Percentiles rank a stretch among this genome's conserved stretches.
phyloP scores from a whole-genome alignment of 2,113 vertebrate species.

The Syngnathus typhle region DNA sequence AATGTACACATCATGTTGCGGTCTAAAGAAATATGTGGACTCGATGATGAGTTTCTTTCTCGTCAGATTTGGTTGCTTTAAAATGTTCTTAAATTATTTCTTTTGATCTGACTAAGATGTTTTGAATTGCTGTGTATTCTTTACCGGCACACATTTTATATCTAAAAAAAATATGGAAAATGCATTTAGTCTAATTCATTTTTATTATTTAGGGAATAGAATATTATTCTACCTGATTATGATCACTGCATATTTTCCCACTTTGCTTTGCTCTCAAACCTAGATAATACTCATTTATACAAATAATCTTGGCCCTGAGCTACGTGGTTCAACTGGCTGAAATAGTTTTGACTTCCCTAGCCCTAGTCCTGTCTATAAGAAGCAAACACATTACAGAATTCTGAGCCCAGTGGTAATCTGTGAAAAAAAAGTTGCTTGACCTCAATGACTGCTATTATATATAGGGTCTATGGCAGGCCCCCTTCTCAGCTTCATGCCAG shows the following conservation, averaged over 20 bases:
- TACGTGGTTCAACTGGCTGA: conserved; percentile 36
- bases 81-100: neutral
- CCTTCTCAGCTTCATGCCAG: conserved; percentile 54
- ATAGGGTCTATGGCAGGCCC: conserved; percentile 51
- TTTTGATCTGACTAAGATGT: neutral
- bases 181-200: neutral
- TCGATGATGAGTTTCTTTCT: neutral
- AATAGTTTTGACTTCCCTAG: conserved; percentile 32
- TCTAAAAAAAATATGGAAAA: neutral
- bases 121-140: neutral
- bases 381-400: conserved; percentile 49
- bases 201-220: neutral
- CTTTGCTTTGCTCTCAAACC: conserved; percentile 32
- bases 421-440: conserved; percentile 64
- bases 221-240: neutral
- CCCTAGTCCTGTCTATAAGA: conserved; percentile 32
- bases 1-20: too few relatives aligned
- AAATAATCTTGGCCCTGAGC: conserved; percentile 13
- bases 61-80: neutral
- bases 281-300: conserved; percentile 16
- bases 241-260: conserved; percentile 10
- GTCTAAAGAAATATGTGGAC: neutral
- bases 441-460: conserved; percentile 63
- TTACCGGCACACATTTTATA: neutral
- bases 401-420: conserved; percentile 60